Base-by-base conservation (phyloP, 2,113 vertebrate genomes). In the Pomatorhinus ruficollis region DNA sequence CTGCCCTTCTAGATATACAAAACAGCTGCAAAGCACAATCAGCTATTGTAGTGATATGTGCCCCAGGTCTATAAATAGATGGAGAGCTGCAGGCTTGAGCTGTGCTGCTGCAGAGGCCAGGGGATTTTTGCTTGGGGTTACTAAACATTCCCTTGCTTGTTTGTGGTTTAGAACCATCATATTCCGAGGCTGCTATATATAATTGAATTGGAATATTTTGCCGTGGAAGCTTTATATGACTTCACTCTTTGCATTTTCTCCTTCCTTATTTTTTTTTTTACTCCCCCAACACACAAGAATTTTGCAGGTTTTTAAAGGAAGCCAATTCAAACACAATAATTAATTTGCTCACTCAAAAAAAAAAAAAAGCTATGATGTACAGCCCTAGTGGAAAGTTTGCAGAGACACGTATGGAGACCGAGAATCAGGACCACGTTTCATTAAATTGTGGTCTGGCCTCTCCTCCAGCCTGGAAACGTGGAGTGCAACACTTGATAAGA, bases 21-120 rank as follows among this genome's bases (percentile, higher is more conserved):
- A 91, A 87, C 97, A 97, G 97, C 98, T 97, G 97, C 95, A 76
- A 64, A 81, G 83, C 87, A 98, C 97, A 98, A 96, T 97, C 93
- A 94, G 3, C 97, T 83, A 97, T 98, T 98, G 97, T 98, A 95
- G 89, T 94, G 78, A 96, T 82, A 93, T 47, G 95, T 92, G 95
- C 93, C 93, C 66, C 5, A 45, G 91, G 77, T 95, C 91, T 98
- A 97, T 97, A 98, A 97, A 98, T 97, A 98, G 97, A 80, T 23
- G 2, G 37, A 79, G 76, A 88, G 95, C 97, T 93, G 56, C 65
- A 44, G 70, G 90, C 87, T 39, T 54, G 83, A 92, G 40, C 9
- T 31, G 91, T 79, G 92, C 91, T 94, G 82, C 78, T 81, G 22
- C 89, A 83, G 82, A 97, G 96, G 95, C 97, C 94, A 92, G 94